These are phyloP conservation scores for Limenitis camilla DNA, from an alignment of 2,888 invertebrate species.

Conservation along the genomic window DNA sequence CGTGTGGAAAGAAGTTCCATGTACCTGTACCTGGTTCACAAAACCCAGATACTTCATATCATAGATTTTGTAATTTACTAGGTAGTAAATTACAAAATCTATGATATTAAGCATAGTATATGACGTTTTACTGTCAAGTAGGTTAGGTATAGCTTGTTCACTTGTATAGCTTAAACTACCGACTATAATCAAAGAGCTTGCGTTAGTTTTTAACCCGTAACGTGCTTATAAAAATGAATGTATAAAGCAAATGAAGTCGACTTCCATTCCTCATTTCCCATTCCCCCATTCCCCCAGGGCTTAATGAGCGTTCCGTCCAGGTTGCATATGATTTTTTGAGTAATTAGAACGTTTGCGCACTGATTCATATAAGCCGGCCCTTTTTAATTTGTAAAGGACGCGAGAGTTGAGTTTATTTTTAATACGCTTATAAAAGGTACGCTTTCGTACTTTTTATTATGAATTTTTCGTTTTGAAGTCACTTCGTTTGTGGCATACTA, in stretches of 20 bases:
- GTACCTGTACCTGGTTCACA: too few relatives aligned
- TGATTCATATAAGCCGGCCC: conserved; percentile 46
- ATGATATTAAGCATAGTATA: too few relatives aligned
- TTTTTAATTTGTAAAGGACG: conserved; percentile 48
- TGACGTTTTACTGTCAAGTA: too few relatives aligned
- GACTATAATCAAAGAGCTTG: conserved; percentile 6
- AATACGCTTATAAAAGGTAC: conserved; percentile 36
- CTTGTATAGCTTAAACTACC: conserved; percentile 3
- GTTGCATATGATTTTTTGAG: conserved; percentile 51
- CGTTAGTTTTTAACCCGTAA: conserved; percentile 3
- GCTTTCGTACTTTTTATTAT: conserved; percentile 24
- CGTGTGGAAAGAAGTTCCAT: too few relatives aligned
- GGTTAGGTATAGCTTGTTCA: too few relatives aligned
- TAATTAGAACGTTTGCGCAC: conserved; percentile 56
- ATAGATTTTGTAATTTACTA: too few relatives aligned
- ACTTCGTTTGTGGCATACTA: too few relatives aligned
- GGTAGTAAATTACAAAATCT: too few relatives aligned
- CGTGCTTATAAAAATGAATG: conserved; percentile 13
- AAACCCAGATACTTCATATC: too few relatives aligned
- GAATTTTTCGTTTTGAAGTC: too few relatives aligned
- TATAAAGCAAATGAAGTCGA: conserved; percentile 21
- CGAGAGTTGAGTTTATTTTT: conserved; percentile 29
- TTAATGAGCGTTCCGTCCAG: conserved; percentile 55
- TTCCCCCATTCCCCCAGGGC: conserved; percentile 24
- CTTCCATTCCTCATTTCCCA: conserved; percentile 16